Percentiles rank a stretch among this genome's conserved stretches.
Evolutionary conservation across 2,113 vertebrate species (phyloP).

Genomic region (Callionymus lyra): DNA sequence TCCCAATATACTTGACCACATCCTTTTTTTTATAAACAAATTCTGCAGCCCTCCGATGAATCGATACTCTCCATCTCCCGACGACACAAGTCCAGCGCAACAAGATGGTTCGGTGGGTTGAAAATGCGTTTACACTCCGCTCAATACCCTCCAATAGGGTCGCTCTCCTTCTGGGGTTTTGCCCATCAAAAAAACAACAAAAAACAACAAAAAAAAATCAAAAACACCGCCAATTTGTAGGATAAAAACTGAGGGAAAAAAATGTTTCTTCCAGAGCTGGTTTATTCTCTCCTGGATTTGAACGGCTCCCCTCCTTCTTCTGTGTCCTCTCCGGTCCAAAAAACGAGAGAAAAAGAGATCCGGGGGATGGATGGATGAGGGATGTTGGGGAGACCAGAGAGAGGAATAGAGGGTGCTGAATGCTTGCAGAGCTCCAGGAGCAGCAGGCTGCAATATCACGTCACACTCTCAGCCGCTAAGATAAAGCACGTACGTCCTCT

Average conservation of each 20-base stretch:
- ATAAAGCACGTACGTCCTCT: conserved; percentile 66
- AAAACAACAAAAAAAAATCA: conserved; percentile 48
- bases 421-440: conserved; percentile 63
- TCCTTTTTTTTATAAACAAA: conserved; percentile 71
- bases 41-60: conserved; percentile 74
- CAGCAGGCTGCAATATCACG: conserved; percentile 73
- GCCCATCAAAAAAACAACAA: conserved; percentile 46
- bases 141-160: conserved; percentile 58
- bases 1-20: conserved; percentile 86
- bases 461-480: conserved; percentile 68
- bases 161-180: conserved; percentile 51
- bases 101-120: conserved; percentile 65
- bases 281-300: neutral
- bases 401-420: conserved; percentile 61
- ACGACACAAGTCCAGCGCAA: conserved; percentile 77
- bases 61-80: conserved; percentile 87
- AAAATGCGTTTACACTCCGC: conserved; percentile 69
- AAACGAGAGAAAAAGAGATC: conserved; percentile 43
- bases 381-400: conserved; percentile 65
- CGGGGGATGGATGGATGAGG: conserved; percentile 70
- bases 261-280: conserved; percentile 5
- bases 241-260: conserved; percentile 31
- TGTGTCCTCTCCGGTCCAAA: no score
- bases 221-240: conserved; percentile 34
- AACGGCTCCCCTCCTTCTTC: no score